A percentile compares a stretch with the other conserved stretches of the same genome.
Evolutionary conservation across 2,888 invertebrate genomes (phyloP).

Genomic region (Papilio elwesi): DNA sequence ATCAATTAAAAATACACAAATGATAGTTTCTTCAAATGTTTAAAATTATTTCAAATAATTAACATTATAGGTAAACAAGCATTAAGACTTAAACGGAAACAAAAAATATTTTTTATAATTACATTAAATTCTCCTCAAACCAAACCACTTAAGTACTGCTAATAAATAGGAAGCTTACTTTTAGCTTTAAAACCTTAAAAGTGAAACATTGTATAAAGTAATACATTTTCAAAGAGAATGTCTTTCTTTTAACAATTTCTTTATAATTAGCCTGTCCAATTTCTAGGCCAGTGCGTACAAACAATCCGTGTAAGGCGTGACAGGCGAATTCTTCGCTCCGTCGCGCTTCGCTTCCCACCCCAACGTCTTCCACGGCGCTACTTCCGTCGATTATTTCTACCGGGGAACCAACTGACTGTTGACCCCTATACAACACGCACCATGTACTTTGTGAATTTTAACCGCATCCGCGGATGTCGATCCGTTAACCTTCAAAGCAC

Average conservation of each 20-base stretch:
- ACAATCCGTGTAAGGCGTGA: slow-evolving; percentile 43
- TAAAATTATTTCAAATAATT: too few relatives aligned
- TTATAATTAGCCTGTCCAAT: slow-evolving; percentile 31
- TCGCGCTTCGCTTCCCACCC: slow-evolving; percentile 74
- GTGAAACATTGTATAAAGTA: neutral
- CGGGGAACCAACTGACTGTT: slow-evolving; percentile 63
- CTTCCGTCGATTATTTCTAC: slow-evolving; percentile 72
- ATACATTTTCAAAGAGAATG: neutral
- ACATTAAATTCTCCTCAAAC: too few relatives aligned
- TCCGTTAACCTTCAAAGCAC: slow-evolving; percentile 19
- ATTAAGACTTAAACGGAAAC: too few relatives aligned
- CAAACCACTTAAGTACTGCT: too few relatives aligned
- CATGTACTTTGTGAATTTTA: slow-evolving; percentile 33
- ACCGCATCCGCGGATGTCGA: slow-evolving; percentile 28
- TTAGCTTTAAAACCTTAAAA: neutral
- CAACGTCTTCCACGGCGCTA: slow-evolving; percentile 58
- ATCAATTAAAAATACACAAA: too few relatives aligned
- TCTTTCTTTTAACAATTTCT: slow-evolving; percentile 28
- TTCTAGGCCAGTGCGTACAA: slow-evolving; percentile 38
- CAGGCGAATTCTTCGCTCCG: slow-evolving; percentile 49
- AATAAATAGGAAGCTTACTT: neutral
- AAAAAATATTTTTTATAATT: too few relatives aligned
- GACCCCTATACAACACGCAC: slow-evolving; percentile 45
- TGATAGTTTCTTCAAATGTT: too few relatives aligned
- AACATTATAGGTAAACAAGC: too few relatives aligned